These are phyloP conservation scores for Gonatopus flavifemur DNA, from an alignment of 1,140 invertebrate species.

Conservation along the genomic window DNA sequence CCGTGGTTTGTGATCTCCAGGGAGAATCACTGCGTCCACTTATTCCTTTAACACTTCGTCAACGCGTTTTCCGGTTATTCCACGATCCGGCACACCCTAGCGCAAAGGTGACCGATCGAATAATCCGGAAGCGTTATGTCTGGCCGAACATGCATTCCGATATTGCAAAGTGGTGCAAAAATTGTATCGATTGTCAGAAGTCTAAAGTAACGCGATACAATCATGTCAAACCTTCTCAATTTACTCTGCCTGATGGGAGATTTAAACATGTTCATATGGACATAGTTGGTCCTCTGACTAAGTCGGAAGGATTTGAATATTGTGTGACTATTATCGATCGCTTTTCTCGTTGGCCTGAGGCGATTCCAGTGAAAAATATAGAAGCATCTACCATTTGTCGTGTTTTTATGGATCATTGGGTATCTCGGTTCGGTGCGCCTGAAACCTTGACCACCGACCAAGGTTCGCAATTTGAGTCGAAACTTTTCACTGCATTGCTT, in stretches of 20 bases:
- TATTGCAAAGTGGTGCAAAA: not conserved
- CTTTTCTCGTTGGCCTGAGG: not conserved
- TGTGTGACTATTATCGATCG: not conserved
- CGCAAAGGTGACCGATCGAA: not conserved
- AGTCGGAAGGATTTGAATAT: not conserved
- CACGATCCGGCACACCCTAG: not conserved
- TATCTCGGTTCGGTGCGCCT: not conserved
- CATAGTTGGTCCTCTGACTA: too few species aligned
- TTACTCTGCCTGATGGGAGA: not conserved
- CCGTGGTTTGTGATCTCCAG: too few species aligned
- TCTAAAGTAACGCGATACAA: too few species aligned
- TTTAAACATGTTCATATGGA: not conserved
- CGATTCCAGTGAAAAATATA: not conserved
- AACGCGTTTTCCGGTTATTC: not conserved
- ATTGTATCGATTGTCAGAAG: not conserved
- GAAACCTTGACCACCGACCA: not conserved
- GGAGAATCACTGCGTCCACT: too few species aligned
- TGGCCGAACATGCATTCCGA: not conserved
- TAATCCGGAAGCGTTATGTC: not conserved
- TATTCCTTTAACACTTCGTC: not conserved
- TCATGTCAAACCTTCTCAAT: not conserved
- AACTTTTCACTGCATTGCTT: conserved; percentile 14
- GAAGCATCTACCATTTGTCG: not conserved
- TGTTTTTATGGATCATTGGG: not conserved
- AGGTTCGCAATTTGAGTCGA: not conserved